Conservation (phyloP, 2,888 invertebrate genomes). For the Macaria liturata region DNA sequence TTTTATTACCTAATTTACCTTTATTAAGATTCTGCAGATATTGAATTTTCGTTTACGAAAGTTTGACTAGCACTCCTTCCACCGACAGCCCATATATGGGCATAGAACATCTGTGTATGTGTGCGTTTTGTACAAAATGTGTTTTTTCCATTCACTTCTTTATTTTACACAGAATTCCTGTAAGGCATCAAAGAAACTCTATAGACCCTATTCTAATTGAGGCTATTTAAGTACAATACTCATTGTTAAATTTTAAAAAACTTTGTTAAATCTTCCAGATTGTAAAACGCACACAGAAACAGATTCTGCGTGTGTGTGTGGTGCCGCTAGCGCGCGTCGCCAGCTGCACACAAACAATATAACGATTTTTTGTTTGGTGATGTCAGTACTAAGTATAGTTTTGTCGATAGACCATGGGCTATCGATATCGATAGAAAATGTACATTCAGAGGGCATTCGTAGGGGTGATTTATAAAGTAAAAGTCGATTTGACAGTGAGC, state of each 20-base stretch:
- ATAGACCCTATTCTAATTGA: too few species aligned
- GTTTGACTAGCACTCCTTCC: neutral
- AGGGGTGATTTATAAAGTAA: too few species aligned
- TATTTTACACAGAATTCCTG: too few species aligned
- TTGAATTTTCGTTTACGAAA: too few species aligned
- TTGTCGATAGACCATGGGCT: neutral
- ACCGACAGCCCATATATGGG: conserved; percentile 15
- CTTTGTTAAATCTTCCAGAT: conserved; percentile 10
- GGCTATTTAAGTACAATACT: too few species aligned
- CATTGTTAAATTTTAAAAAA: neutral
- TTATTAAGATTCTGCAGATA: too few species aligned
- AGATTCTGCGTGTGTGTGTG: neutral
- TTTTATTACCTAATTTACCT: too few species aligned
- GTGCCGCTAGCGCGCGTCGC: neutral
- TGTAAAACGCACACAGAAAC: conserved; percentile 6
- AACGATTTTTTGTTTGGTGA: conserved; percentile 34
- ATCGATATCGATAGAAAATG: too few species aligned
- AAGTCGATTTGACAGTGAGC: too few species aligned
- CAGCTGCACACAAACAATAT: conserved; percentile 14
- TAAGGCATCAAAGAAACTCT: too few species aligned
- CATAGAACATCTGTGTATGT: conserved; percentile 30
- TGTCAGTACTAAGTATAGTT: conserved; percentile 32
- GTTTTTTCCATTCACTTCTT: too few species aligned
- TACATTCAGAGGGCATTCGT: too few species aligned
- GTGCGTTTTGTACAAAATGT: conserved; percentile 25